These are phyloP conservation scores for Microctenopoma stevenorrisi DNA, from an alignment of 2,797 vertebrate species.

Conservation along the genomic window DNA sequence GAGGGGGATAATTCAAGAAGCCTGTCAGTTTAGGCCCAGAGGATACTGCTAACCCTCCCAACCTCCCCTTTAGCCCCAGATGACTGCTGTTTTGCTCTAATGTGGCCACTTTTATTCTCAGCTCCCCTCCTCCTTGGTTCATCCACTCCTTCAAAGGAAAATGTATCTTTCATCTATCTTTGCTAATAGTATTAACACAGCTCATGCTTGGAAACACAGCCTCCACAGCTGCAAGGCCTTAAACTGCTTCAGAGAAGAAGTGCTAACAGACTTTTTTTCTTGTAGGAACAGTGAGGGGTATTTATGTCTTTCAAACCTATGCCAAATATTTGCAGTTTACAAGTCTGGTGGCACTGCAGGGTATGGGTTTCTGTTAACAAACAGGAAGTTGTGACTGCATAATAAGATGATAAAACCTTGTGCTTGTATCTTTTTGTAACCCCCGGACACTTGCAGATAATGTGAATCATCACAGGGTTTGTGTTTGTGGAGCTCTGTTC, in stretches of 20 bases:
- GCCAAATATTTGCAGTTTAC: constrained; percentile 61
- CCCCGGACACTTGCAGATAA: constrained; percentile 44
- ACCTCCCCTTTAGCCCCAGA: constrained; percentile 54
- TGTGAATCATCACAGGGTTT: constrained; percentile 28
- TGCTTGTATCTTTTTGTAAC: constrained; percentile 31
- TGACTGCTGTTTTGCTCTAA: constrained; percentile 57
- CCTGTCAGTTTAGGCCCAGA: constrained; percentile 42
- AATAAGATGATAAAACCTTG: constrained; percentile 26
- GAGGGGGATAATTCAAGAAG: constrained; percentile 44
- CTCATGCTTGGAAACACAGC: constrained; percentile 55
- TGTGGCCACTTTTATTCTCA: constrained; percentile 64
- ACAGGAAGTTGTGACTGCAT: constrained; percentile 48
- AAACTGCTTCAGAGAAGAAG: constrained; percentile 55
- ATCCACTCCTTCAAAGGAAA: constrained; percentile 60
- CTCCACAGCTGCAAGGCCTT: constrained; percentile 59
- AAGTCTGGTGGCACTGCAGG: constrained; percentile 36
- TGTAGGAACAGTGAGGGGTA: constrained; percentile 19
- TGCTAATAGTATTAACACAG: constrained; percentile 61
- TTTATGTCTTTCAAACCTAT: constrained; percentile 47
- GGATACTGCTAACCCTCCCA: constrained; percentile 40
- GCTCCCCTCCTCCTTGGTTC: constrained; percentile 43
- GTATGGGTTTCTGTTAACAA: constrained; percentile 41
- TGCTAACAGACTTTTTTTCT: constrained; percentile 14
- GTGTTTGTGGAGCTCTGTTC: constrained; percentile 33
- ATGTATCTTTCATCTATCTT: constrained; percentile 64